These are phyloP conservation scores for Lepus timidus DNA, from an alignment of 2,113 vertebrate genomes.

Conservation along the genomic window DNA sequence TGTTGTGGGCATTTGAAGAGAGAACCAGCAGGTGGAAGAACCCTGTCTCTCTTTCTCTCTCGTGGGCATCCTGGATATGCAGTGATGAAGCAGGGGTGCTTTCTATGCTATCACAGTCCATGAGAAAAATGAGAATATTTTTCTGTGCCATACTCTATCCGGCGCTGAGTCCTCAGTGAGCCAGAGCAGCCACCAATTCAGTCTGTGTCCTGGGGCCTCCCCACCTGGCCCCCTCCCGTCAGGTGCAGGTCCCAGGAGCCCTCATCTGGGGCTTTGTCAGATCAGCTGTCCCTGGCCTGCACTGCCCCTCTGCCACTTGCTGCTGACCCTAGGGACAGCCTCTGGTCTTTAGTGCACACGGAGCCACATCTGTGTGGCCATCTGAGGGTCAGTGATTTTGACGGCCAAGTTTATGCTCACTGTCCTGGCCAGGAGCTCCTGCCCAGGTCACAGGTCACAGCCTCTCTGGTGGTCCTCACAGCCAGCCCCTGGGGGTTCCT, in stretches of 20 bases:
- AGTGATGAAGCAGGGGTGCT: neutral
- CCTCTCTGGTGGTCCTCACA: neutral
- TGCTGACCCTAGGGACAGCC: neutral
- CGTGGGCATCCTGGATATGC: neutral
- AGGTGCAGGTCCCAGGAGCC: neutral
- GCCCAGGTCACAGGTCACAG: neutral
- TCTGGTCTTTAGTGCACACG: neutral
- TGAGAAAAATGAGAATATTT: neutral
- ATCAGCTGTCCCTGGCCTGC: neutral
- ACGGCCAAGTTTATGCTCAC: rapidly evolving
- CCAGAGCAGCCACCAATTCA: neutral
- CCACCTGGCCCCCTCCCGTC: no score
- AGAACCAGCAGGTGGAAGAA: no score
- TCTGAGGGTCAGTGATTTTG: neutral
- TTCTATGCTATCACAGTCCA: neutral
- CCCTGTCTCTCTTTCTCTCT: no score
- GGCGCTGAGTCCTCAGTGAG: neutral
- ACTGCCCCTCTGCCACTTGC: neutral
- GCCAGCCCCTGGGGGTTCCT: neutral
- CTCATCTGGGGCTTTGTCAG: no score
- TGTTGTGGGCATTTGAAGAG: no score
- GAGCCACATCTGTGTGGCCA: neutral
- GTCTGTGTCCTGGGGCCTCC: rapidly evolving
- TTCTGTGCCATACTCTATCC: neutral
- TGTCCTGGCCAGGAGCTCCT: neutral